phyloP scores from a whole-genome alignment of 2,113 vertebrate species.

The Clarias gariepinus region DNA sequence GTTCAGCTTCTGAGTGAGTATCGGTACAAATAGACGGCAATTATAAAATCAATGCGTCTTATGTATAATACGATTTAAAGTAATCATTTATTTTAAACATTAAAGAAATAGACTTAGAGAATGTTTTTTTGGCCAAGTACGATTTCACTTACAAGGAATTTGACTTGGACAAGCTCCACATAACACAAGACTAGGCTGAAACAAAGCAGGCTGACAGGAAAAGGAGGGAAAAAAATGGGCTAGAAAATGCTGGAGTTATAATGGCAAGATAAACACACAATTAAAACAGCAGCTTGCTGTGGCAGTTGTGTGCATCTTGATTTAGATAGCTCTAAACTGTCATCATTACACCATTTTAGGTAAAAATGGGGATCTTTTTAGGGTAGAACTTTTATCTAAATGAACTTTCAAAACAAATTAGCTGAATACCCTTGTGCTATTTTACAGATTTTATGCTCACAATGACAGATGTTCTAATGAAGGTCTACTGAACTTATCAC shows the following conservation, averaged over 20 bases:
- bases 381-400: background rate
- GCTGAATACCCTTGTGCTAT: background rate
- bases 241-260: background rate
- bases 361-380: background rate
- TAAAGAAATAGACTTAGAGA: background rate
- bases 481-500: slow-evolving; percentile 19
- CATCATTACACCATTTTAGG: background rate
- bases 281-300: background rate
- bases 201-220: background rate
- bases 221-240: background rate
- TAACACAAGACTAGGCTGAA: too few species aligned
- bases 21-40: background rate
- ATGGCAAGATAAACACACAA: background rate
- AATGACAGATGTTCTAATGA: slow-evolving; percentile 12
- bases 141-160: background rate
- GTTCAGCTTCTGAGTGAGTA: too few species aligned
- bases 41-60: background rate
- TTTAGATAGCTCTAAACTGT: background rate
- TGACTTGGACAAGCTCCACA: background rate
- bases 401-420: background rate
- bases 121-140: background rate
- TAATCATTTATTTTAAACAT: background rate
- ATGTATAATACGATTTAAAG: background rate
- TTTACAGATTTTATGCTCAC: background rate
- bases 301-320: background rate